Percentiles rank a stretch among this genome's conserved stretches.
These are phyloP conservation scores for Nycticryphes semicollaris DNA, from an alignment of 2,113 vertebrate species.

Conservation along the genomic window DNA sequence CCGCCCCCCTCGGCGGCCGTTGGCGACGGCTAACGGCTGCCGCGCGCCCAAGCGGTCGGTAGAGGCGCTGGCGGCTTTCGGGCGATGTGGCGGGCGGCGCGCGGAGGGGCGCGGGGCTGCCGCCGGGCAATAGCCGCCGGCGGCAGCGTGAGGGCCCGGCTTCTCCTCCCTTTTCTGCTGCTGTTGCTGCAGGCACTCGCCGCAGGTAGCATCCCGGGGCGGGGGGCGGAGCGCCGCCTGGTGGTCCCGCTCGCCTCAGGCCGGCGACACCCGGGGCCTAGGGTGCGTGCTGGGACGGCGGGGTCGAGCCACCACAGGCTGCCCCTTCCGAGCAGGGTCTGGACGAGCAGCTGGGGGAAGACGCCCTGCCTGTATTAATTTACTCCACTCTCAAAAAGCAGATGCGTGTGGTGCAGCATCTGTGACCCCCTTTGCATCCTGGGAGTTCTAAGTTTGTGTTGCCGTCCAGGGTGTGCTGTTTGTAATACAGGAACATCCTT, in stretches of 20 bases:
- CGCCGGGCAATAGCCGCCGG: neutral
- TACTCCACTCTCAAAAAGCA: neutral
- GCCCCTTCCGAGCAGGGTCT: neutral
- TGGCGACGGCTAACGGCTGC: neutral
- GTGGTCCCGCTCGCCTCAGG: neutral
- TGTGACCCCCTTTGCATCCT: no score
- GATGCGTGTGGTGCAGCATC: fast-evolving
- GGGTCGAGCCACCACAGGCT: fast-evolving
- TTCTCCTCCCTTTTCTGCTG: neutral
- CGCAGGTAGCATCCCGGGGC: neutral
- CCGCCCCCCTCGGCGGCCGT: neutral
- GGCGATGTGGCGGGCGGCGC: neutral
- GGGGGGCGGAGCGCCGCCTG: no score
- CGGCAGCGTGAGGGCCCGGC: neutral
- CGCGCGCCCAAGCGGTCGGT: neutral
- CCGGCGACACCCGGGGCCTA: neutral
- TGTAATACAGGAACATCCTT: fast-evolving
- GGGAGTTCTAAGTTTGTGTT: fast-evolving
- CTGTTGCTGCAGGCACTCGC: neutral
- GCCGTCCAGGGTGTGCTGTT: fast-evolving
- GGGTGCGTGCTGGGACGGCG: neutral
- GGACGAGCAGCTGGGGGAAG: neutral
- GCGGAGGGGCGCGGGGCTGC: neutral
- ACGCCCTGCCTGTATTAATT: neutral
- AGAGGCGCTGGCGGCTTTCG: neutral